Base-by-base conservation (phyloP, 2,113 vertebrate species). In the Elephantulus edwardii region DNA sequence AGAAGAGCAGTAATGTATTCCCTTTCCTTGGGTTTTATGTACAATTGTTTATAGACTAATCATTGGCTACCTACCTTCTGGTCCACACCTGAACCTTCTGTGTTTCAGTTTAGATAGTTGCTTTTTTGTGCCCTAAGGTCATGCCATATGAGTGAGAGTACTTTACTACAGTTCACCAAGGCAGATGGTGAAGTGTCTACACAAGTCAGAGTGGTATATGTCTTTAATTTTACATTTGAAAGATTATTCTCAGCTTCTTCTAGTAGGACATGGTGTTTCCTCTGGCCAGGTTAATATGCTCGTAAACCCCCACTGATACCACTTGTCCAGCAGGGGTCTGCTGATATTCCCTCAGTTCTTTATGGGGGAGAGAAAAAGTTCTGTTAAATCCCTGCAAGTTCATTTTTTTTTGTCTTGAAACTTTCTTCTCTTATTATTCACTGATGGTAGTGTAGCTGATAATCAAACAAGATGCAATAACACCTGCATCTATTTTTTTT, bases 21-120 rank as follows among this genome's bases (percentile, higher is more conserved):
- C 91, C 84, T 38, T 42, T 86, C 24, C 85, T 93, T 95, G 83
- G 14, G 24, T 82, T 77, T 92, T 77, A 17, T 71, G 92, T 50
- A 62, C 74, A 74, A 82, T 72, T 92, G 81, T 93, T 95, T 95
- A 58, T 89, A 92, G 91, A 89, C 46, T 0, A 0, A 3, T 83
- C 8, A 12, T 56, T 40, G 68, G 58, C 78, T 77, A 14, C 46
- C 8, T 3, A 13, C 30, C 6, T 8, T 54, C 46, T 82, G 9
- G 4, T 11, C 24, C 38, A 13, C 14, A 0, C 1, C 30, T 52
- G 4, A 13, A 33, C 48, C 72, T 76, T 17, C 30, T 90, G 20
- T 68, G 72, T 76, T 93, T 92, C 14, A 87, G 35, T 33, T 93
- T 22, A 71, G 7, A 0, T n/a, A 8, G 12, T 76, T 92, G 81